Conservation (phyloP, 2,113 vertebrate species). For the Arvicanthis niloticus region DNA sequence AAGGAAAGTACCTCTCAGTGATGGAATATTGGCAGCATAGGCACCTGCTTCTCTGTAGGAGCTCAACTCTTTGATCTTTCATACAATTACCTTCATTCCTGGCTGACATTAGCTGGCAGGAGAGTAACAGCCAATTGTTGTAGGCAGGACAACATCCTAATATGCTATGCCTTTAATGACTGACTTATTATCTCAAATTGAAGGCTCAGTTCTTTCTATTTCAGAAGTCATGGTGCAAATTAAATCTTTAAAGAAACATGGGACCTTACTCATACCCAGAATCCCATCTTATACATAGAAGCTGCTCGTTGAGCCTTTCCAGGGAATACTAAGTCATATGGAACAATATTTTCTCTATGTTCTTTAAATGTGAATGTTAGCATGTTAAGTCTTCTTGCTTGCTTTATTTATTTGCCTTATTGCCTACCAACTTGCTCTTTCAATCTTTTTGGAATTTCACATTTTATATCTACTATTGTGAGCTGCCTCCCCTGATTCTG, state of each 20-base stretch:
- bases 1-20: conserved; percentile 88
- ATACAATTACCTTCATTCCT: conserved; percentile 87
- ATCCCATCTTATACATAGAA: not conserved
- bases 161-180: conserved; percentile 80
- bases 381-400: not conserved
- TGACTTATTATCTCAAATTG: conserved; percentile 84
- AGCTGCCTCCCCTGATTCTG: not conserved
- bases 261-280: not conserved
- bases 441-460: not conserved
- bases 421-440: not conserved
- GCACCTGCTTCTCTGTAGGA: conserved; percentile 88
- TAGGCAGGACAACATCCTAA: conserved; percentile 78
- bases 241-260: conserved; percentile 12
- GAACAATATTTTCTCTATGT: not conserved
- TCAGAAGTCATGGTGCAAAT: not conserved
- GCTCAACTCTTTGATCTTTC: conserved; percentile 87
- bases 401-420: not conserved
- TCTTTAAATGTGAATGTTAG: not conserved
- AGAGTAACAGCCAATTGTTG: conserved; percentile 86
- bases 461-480: not conserved
- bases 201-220: conserved; percentile 48
- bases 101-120: conserved; percentile 80
- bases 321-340: not conserved
- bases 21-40: conserved; percentile 89
- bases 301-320: not conserved